These are phyloP conservation scores for Charanyca ferruginea DNA, from an alignment of 2,888 invertebrate genomes.

Conservation along the genomic window DNA sequence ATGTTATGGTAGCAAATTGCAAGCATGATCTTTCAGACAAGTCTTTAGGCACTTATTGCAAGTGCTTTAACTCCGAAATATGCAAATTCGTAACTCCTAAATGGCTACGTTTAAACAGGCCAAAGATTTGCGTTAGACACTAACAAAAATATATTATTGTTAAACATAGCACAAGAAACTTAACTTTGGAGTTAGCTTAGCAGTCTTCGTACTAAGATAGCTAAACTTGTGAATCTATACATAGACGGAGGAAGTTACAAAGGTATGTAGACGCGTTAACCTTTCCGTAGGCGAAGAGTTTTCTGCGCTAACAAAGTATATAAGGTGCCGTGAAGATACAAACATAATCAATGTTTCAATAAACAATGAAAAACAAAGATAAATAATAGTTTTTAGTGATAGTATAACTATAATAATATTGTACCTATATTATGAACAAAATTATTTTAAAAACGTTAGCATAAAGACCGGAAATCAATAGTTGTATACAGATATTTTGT, in stretches of 20 bases:
- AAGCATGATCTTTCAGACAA: neutral
- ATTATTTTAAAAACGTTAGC: neutral
- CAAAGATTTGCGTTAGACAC: neutral
- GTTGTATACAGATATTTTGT: neutral
- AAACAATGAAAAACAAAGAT: neutral
- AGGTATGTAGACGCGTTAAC: constrained; percentile 45
- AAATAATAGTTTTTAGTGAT: neutral
- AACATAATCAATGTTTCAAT: neutral
- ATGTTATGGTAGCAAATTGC: constrained; percentile 25
- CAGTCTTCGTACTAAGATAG: constrained; percentile 6
- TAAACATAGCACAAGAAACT: neutral
- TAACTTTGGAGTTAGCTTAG: constrained; percentile 21
- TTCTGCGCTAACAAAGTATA: neutral
- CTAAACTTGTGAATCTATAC: constrained; percentile 19
- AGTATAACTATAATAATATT: neutral
- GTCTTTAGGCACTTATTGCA: neutral
- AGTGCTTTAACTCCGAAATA: neutral
- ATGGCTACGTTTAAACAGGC: neutral
- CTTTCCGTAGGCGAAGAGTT: constrained; percentile 12
- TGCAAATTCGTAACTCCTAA: neutral
- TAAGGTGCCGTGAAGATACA: constrained; percentile 6
- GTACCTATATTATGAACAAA: neutral
- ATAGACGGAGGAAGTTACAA: constrained; percentile 31
- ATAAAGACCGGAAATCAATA: constrained; percentile 11
- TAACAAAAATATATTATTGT: neutral